phyloP scores from a whole-genome alignment of 2,888 invertebrate species.

The Troilus luridus region DNA sequence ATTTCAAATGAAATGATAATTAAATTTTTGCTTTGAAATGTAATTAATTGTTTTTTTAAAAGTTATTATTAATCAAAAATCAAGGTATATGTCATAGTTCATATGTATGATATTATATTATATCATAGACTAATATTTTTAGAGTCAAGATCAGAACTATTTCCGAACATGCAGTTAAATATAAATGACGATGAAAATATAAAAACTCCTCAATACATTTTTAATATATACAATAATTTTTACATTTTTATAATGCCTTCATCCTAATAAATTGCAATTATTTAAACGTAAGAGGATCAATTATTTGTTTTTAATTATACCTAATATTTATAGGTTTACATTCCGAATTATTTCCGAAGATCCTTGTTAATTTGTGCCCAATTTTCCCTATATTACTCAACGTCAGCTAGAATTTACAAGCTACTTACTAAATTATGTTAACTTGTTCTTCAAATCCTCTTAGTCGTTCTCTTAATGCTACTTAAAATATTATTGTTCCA shows the following conservation, averaged over 20 bases:
- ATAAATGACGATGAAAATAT: too few species aligned
- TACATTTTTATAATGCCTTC: too few species aligned
- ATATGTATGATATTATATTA: too few species aligned
- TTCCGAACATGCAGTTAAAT: too few species aligned
- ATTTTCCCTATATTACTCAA: neutral
- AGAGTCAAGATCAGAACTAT: too few species aligned
- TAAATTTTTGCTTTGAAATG: neutral
- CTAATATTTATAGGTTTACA: neutral
- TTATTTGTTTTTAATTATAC: neutral
- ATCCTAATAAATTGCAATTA: too few species aligned
- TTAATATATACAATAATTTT: too few species aligned
- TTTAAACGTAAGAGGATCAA: neutral
- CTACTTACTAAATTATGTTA: slow-evolving; percentile 2
- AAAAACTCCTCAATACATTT: too few species aligned
- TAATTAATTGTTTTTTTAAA: too few species aligned
- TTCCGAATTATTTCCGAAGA: neutral
- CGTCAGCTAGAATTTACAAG: neutral
- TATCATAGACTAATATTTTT: too few species aligned
- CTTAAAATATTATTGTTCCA: neutral
- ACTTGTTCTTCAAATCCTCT: neutral
- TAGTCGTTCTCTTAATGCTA: neutral
- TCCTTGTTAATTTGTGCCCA: neutral
- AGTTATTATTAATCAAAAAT: too few species aligned
- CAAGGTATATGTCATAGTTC: too few species aligned
- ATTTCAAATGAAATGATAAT: neutral